These are phyloP conservation scores for Loriculus beryllinus DNA, from an alignment of 2,797 vertebrate genomes.

Conservation along the genomic window DNA sequence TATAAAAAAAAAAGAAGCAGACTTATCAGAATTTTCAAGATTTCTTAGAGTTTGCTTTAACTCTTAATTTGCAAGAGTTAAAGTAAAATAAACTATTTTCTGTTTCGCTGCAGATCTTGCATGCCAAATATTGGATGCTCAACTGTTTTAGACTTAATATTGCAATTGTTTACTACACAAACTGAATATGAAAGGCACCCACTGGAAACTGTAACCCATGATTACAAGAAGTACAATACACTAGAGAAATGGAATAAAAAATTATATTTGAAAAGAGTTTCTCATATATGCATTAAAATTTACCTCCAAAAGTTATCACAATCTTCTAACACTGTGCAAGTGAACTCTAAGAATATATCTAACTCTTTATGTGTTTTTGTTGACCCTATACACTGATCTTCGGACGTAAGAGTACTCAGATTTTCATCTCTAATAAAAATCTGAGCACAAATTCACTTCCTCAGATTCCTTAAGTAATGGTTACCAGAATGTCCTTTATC, in stretches of 20 bases:
- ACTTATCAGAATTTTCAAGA: not conserved
- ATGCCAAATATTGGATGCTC: not conserved
- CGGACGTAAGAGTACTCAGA: not conserved
- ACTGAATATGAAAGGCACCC: not conserved
- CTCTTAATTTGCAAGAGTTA: not conserved
- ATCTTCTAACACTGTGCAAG: not conserved
- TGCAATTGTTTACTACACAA: not conserved
- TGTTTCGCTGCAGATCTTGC: not conserved
- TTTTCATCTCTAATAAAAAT: not conserved
- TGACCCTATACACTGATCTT: not conserved
- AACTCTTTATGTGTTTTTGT: fast-evolving
- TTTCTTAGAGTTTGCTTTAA: not conserved
- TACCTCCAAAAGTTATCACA: not conserved
- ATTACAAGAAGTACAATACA: not conserved
- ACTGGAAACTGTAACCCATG: not conserved
- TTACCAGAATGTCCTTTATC: not conserved
- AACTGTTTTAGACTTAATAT: not conserved
- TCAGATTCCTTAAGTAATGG: not conserved
- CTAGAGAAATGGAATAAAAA: not conserved
- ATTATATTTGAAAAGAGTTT: not conserved
- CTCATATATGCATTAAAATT: not conserved
- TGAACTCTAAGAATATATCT: not conserved
- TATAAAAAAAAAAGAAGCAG: not conserved
- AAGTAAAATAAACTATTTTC: not conserved
- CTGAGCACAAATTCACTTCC: not conserved